phyloP scores from a whole-genome alignment of 2,888 invertebrate genomes.

The Hipparchia semele region DNA sequence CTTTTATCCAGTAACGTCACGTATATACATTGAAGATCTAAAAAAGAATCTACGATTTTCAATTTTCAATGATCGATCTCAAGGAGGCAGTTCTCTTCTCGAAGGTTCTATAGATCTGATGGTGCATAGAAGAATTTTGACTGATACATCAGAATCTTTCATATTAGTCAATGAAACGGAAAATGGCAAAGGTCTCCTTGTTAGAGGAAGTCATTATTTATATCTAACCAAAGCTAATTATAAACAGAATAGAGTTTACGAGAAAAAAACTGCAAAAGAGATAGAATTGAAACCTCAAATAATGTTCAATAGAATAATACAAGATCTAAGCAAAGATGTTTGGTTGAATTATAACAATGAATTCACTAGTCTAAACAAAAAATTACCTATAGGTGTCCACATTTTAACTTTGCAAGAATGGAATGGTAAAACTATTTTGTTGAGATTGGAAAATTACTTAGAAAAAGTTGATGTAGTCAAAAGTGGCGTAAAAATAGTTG shows the following conservation, averaged over 20 bases:
- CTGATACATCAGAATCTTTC: slow-evolving; percentile 86
- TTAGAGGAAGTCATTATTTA: slow-evolving; percentile 60
- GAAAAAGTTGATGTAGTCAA: slow-evolving; percentile 83
- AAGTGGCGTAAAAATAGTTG: slow-evolving; percentile 80
- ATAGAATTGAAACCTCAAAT: slow-evolving; percentile 53
- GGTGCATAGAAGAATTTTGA: slow-evolving; percentile 91
- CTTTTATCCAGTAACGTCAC: slow-evolving; percentile 95
- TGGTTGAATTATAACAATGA: slow-evolving; percentile 68
- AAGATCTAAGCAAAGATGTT: slow-evolving; percentile 45
- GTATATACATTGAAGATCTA: slow-evolving; percentile 87
- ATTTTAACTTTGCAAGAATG: slow-evolving; percentile 90
- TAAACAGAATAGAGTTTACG: slow-evolving; percentile 60
- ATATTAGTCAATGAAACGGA: slow-evolving; percentile 56
- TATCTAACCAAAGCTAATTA: slow-evolving; percentile 58
- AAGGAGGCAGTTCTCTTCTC: slow-evolving; percentile 89
- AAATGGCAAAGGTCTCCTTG: slow-evolving; percentile 45
- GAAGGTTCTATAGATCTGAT: slow-evolving; percentile 91
- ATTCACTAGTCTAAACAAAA: slow-evolving; percentile 72
- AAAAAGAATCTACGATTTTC: slow-evolving; percentile 75
- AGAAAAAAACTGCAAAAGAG: slow-evolving; percentile 69
- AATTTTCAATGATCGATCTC: slow-evolving; percentile 89
- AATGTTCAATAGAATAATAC: slow-evolving; percentile 42
- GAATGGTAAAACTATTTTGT: slow-evolving; percentile 83
- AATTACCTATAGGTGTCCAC: slow-evolving; percentile 87
- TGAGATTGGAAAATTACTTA: slow-evolving; percentile 90